Evolutionary conservation across 1,140 invertebrate species (phyloP), one percentile per base, ranked within the genome.

Genomic region (Penaeus japonicus): DNA sequence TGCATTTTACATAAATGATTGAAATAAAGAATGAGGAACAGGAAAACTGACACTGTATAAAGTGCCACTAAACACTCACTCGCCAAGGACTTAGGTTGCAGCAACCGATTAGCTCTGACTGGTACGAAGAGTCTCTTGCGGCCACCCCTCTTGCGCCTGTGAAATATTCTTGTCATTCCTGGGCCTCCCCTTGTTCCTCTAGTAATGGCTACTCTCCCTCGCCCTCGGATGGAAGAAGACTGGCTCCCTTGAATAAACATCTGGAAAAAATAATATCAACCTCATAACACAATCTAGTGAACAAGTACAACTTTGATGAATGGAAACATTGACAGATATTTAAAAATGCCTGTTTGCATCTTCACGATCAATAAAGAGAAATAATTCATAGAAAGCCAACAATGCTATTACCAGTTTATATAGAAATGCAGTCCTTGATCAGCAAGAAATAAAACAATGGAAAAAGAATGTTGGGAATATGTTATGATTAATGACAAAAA

Each of bases 301-400:
- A 47, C 4, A 47, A 47, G 47, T 47, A 47, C 47, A 47, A 12
- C 15, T 12, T 15, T 47, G 47, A 1, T 47, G 15, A 47, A n/a
- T n/a, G n/a, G n/a, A n/a, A n/a, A n/a, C n/a, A n/a, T n/a, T n/a
- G n/a, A n/a, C n/a, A n/a, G n/a, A n/a, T n/a, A n/a, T n/a, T n/a
- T n/a, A n/a, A n/a, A n/a, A n/a, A n/a, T n/a, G n/a, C n/a, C n/a
- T n/a, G n/a, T n/a, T n/a, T n/a, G n/a, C n/a, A n/a, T 1, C 4
- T 47, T 47, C 47, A 47, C 10, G 89, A 92, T 94, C 91, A 92
- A 92, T 91, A 92, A 93, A 91, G 91, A 92, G 79, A 91, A 92
- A 91, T 92, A 91, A 65, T 92, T 93, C 89, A 93, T 94, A 94
- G 91, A 91, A 91, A 12, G 81, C 57, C 22, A 55, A 27, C 10